These are phyloP conservation scores for Hyperopisus bebe DNA, from an alignment of 2,113 vertebrate genomes.

Conservation along the genomic window DNA sequence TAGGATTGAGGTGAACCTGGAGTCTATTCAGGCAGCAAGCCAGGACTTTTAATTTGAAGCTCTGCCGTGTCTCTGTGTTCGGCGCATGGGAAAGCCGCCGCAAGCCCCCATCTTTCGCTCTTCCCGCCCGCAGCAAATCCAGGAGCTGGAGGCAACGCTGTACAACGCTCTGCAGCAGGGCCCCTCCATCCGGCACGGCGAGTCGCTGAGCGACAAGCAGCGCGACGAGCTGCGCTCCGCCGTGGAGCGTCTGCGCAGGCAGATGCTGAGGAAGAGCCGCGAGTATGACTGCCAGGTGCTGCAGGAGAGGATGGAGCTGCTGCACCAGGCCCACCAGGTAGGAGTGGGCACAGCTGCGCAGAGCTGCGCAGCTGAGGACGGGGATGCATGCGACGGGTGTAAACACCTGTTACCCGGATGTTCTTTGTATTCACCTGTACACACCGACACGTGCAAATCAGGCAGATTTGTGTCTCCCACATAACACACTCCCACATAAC, in stretches of 20 bases:
- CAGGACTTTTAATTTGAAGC: not conserved
- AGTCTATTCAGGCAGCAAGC: not conserved
- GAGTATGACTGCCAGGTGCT: slow-evolving; percentile 97
- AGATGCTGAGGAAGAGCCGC: slow-evolving; percentile 95
- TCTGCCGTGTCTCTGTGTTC: not conserved
- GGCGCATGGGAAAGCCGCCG: not conserved
- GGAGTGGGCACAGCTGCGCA: not conserved
- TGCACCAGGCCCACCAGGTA: slow-evolving; percentile 97
- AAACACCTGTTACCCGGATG: not conserved
- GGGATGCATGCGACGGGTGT: not conserved
- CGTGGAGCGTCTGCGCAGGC: slow-evolving; percentile 88
- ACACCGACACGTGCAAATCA: not conserved
- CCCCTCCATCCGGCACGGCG: slow-evolving; percentile 91
- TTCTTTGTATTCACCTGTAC: not conserved
- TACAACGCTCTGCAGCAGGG: slow-evolving; percentile 98
- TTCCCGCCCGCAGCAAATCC: slow-evolving; percentile 82
- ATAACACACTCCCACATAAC: no score
- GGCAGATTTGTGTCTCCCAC: not conserved
- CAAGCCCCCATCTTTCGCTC: not conserved
- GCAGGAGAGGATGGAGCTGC: slow-evolving; percentile 94
- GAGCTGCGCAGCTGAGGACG: not conserved
- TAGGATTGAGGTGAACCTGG: not conserved
- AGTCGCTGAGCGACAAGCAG: slow-evolving; percentile 85
- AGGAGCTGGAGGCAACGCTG: slow-evolving; percentile 94
- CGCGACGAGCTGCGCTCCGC: slow-evolving; percentile 85